These are phyloP conservation scores for Nomada ruficornis DNA, from an alignment of 2,888 invertebrate species.

Conservation along the genomic window DNA sequence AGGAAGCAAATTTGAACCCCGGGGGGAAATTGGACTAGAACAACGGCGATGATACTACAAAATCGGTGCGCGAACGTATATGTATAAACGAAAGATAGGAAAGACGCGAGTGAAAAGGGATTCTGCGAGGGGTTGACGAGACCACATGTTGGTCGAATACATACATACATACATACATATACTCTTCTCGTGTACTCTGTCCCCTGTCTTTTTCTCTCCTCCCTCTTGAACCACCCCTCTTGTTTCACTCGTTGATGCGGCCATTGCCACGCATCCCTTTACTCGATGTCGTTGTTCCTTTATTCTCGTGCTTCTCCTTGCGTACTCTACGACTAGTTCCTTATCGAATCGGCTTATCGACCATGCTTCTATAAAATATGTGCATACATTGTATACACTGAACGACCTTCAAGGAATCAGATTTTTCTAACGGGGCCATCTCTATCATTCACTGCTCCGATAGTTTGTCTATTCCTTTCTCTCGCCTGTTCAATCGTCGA, in stretches of 20 bases:
- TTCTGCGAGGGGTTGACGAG: constrained; percentile 70
- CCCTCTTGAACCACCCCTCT: constrained; percentile 4
- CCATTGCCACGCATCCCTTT: neutral
- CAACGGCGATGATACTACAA: constrained; percentile 52
- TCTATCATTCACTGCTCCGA: too few relatives aligned
- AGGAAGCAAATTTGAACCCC: constrained; percentile 55
- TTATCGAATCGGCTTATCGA: constrained; percentile 7
- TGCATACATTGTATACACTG: constrained; percentile 64
- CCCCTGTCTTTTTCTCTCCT: constrained; percentile 7
- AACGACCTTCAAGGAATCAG: constrained; percentile 59
- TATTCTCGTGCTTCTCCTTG: neutral
- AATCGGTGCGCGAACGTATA: constrained; percentile 40
- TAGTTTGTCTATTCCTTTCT: too few relatives aligned
- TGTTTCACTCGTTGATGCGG: neutral
- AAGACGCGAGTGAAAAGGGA: constrained; percentile 54
- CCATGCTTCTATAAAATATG: neutral
- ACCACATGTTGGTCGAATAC: constrained; percentile 79
- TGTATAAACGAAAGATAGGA: constrained; percentile 42
- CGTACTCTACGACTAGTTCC: neutral
- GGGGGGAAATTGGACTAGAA: constrained; percentile 48
- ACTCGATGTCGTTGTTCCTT: constrained; percentile 1
- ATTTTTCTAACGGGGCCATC: constrained; percentile 59
- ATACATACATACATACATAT: constrained; percentile 5
- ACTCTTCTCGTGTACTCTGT: constrained; percentile 42
- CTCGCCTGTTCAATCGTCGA: too few relatives aligned